Evolutionary conservation across 2,888 invertebrate species (phyloP), one percentile per base, ranked within the genome.

Genomic region (Chaitophorus viminalis): DNA sequence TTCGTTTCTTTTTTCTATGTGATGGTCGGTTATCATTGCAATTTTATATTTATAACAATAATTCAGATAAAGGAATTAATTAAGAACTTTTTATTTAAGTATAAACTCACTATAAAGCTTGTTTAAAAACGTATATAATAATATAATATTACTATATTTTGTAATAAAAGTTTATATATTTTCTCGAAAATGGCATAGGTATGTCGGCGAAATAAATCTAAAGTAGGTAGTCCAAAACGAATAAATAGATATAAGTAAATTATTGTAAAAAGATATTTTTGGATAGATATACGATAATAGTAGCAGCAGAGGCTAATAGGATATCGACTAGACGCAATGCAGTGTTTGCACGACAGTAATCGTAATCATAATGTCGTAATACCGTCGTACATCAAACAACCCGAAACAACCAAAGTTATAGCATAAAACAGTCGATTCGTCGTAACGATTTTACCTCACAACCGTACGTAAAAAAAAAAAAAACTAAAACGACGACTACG

Each of bases 41-140:
- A 52, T 85, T 33, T 9, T n/a, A 68, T 68, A 76, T 18, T 52
- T 52, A 52, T 36, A 70, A 86, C 39, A 86, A 78, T 29, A 29
- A 86, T 86, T 72, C 29, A 29, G 33, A n/a, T 78, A 52, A 68
- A 86, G 86, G 86, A 86, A 86, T 72, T 14, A 46, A 14, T 46
- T 14, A 46, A 46, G 1, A 14, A 14, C 14, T 86, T 79, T 79
- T 70, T 54, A 14, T 70, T 11, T 33, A n/a, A n/a, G n/a, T 17
- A 14, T 33, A 78, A 70, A 77, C n/a, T 70, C 68, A 31, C 29
- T 39, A 75, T 65, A 52, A 76, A 84, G 75, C 83, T 65, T 8
- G 39, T 60, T 83, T 60, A 46, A 46, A 52, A 65, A 39, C 14
- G 21, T 74, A 18, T 54, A 70, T 52, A 60, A 29, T 46, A 31